Base-by-base conservation (phyloP, 30 jellyfish, hydroid and myxozoan species). In the Rhopilema esculentum region DNA sequence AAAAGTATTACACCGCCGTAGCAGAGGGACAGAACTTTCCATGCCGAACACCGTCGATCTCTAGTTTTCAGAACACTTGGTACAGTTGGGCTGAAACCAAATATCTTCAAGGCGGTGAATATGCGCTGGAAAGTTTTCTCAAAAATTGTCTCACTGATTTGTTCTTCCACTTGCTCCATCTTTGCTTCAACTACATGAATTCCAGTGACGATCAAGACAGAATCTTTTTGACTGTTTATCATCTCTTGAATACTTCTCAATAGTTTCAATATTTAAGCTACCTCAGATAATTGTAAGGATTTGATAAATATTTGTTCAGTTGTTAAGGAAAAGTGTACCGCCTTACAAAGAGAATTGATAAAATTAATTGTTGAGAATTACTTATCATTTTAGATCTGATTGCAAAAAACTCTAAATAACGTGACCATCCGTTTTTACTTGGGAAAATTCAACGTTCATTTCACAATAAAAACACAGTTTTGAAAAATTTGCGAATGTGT, bases 51-150 rank as follows among this genome's bases (percentile, higher is more conserved):
- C 21, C 69, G 30, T 17, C 32, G 27, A 23, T 21, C 71, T 16
- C 84, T 40, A 12, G 68, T 66, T 23, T 25, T 32, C 23, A 50
- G 23, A 27, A 31, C 15, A 19, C 48, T 28, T 9, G 48, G 84
- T 7, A 40, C 19, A 29, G 21, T 73, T 1, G 84, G 84, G 40
- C 84, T 30, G 23, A 31, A 40, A 30, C 69, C 84, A 4, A 31
- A n/a, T 17, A 73, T 16, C 84, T 73, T 73, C 84, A 73, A n/a
- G 19, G 57, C 57, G 9, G 12, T 40, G 57, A 2, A 2, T 40
- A 40, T 40, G 57, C 57, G 57, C 9, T 40, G 57, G 57, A 40
- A 40, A 2, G 57, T 40, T 40, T 40, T n/a, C n/a, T n/a, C 57
- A 40, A 12, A 6, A 40, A 40, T 2, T 12, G 57, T 6, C 57